These are phyloP conservation scores for Coracias cyanogaster DNA, from an alignment of 2,797 vertebrate species.

Conservation along the genomic window DNA sequence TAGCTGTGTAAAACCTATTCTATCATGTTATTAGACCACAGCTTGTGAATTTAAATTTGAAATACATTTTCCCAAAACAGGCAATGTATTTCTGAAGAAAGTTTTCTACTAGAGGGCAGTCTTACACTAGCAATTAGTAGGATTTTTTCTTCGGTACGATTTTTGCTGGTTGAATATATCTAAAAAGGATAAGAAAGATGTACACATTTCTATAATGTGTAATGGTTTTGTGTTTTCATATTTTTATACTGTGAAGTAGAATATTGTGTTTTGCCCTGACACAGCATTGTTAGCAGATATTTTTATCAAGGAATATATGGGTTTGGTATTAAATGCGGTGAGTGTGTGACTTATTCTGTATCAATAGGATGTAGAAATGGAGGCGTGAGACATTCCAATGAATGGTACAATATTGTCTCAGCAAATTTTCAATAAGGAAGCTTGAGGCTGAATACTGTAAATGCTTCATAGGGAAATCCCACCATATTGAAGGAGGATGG, in stretches of 20 bases:
- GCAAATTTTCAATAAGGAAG: neutral
- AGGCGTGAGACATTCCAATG: neutral
- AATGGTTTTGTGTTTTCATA: neutral
- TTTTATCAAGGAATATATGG: neutral
- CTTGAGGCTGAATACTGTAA: neutral
- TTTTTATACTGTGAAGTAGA: neutral
- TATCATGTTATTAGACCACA: neutral
- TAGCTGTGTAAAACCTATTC: neutral
- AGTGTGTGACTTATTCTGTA: neutral
- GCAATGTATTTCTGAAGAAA: neutral
- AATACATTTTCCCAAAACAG: neutral
- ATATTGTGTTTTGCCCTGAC: neutral
- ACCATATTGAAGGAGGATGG: neutral
- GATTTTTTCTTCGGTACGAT: neutral
- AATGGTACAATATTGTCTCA: rapidly evolving
- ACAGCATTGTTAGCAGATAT: neutral
- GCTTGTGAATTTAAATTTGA: neutral
- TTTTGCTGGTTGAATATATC: neutral
- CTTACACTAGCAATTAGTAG: conserved; percentile 35
- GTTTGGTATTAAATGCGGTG: neutral
- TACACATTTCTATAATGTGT: neutral
- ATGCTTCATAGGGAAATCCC: neutral
- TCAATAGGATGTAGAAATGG: neutral
- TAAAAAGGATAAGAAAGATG: neutral
- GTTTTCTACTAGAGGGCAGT: conserved; percentile 64